Base-by-base conservation (phyloP, 2,113 vertebrate genomes). In the Misgurnus mizolepis region DNA sequence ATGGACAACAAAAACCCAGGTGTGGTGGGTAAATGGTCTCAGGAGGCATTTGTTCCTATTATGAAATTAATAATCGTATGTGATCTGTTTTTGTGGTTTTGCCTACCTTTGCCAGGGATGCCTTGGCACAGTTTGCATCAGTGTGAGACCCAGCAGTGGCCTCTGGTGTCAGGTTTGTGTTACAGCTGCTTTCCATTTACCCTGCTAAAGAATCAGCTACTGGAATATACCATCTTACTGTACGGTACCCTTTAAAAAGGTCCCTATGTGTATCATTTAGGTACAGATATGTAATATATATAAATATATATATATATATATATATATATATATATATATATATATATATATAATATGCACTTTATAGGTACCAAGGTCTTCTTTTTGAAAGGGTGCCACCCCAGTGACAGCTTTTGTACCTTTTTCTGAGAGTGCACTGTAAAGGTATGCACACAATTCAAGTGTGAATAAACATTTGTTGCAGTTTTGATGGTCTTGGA, bases 101-200 rank as follows among this genome's bases (percentile, higher is more conserved):
- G 27, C 17, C 6, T 15, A 64, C 60, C 74, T 65, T 60, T 78
- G 92, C 97, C 96, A 7, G 96, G 95, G 0, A 91, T 0, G 83
- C 90, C 88, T 96, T 96, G 58, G 88, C 60, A 69, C 95, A 95
- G 10, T 90, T 68, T 86, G 90, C 87, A 0, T 97, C 95, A 1
- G 92, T 87, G 78, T 95, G 95, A 69, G 88, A 88, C 2, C 88
- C 82, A 3, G 90, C 79, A 83, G 79, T 90, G 87, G 94, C 91
- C 80, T 99, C 96, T 0, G 96, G 96, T 4, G 95, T 91, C 0
- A 96, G 97, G 86, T 96, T 98, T 14, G 95, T 95, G 87, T 95
- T 98, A 83, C 95, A 96, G 83, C 96, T 97, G 90, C 95, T 98
- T 43, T 99, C 96, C 90, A 96, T 96, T 47, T 98, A 98, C 84